phyloP scores from a whole-genome alignment of 2,888 invertebrate genomes.

The Diarsia dahlii region DNA sequence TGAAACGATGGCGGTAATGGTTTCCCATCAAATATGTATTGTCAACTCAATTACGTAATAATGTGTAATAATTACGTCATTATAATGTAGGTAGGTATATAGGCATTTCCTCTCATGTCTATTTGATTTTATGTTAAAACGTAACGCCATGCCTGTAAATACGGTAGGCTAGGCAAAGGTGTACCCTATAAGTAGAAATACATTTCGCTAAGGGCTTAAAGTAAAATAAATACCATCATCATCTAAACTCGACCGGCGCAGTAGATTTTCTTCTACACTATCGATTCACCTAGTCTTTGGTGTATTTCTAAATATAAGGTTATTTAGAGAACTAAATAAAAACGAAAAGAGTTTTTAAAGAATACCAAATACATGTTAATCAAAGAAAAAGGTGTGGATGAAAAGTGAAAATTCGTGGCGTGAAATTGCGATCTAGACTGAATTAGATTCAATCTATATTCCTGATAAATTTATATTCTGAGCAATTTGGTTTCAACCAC shows the following conservation, averaged over 20 bases:
- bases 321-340: background rate
- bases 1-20: conserved; percentile 25
- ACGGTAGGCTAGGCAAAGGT: background rate
- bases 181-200: background rate
- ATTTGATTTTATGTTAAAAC: background rate
- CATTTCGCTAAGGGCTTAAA: too few relatives aligned
- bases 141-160: background rate
- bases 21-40: conserved; percentile 40
- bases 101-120: conserved; percentile 4
- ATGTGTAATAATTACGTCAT: conserved; percentile 13
- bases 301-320: background rate
- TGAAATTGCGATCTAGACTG: conserved; percentile 30
- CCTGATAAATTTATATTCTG: conserved; percentile 51
- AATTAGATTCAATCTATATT: conserved; percentile 52
- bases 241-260: too few relatives aligned
- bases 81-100: background rate
- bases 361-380: conserved; percentile 14
- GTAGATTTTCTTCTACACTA: too few relatives aligned
- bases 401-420: conserved; percentile 19
- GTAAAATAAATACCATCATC: too few relatives aligned
- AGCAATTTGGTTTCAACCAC: conserved; percentile 61
- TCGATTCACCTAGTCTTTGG: too few relatives aligned
- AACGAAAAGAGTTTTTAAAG: background rate
- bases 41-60: conserved; percentile 31
- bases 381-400: background rate